Evolutionary conservation across 1,140 invertebrate genomes (phyloP).

Genomic region (Drosophila lacertosa): DNA sequence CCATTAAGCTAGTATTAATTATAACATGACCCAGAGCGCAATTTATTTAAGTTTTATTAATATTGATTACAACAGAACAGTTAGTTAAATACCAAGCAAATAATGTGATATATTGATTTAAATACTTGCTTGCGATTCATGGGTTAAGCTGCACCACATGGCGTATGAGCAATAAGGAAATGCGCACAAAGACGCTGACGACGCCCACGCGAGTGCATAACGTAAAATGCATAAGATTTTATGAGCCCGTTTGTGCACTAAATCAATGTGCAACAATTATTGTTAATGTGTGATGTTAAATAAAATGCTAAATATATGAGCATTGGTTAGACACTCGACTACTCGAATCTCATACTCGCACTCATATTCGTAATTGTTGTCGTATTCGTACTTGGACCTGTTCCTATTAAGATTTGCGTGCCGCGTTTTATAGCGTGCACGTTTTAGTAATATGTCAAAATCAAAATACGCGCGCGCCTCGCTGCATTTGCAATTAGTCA

Average conservation of each 20-base stretch:
- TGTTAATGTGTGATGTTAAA: conserved; percentile 54
- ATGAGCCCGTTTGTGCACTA: conserved; percentile 48
- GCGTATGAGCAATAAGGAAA: conserved; percentile 76
- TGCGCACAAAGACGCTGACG: conserved; percentile 50
- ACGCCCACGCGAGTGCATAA: conserved; percentile 46
- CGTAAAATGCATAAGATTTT: conserved; percentile 54
- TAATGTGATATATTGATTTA: no score
- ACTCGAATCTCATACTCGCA: background rate
- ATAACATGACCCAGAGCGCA: conserved; percentile 10
- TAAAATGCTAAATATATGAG: conserved; percentile 66
- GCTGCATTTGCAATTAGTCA: conserved; percentile 74
- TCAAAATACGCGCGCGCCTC: conserved; percentile 56
- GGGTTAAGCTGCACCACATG: conserved; percentile 42
- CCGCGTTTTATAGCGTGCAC: conserved; percentile 63
- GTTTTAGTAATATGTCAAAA: conserved; percentile 81
- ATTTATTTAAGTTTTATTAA: background rate
- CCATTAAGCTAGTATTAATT: conserved; percentile 32
- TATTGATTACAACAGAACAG: no score
- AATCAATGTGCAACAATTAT: conserved; percentile 70
- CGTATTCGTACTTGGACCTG: conserved; percentile 40
- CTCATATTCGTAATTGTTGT: background rate
- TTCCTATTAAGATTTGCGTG: conserved; percentile 58
- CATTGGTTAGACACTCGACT: background rate
- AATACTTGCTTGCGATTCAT: conserved; percentile 2
- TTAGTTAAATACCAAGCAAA: no score